phyloP scores from a whole-genome alignment of 2,888 invertebrate species.

The Lingula anatina region DNA sequence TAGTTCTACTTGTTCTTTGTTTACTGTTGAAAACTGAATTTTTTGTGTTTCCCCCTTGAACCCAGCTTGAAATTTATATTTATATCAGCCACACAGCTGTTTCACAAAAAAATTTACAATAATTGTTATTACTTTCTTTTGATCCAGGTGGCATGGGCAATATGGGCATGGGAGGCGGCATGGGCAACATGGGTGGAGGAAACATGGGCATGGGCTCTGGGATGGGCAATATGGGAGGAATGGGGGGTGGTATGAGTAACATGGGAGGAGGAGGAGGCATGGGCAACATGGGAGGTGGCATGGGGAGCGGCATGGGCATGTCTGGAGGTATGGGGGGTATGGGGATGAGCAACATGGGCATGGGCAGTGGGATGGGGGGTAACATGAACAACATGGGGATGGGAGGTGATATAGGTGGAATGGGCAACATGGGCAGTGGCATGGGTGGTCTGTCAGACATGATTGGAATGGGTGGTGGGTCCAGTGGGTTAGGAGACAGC shows the following conservation, averaged over 20 bases:
- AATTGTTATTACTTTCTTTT: too few relatives aligned
- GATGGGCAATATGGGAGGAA: conserved; percentile 3
- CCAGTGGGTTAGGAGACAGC: conserved; percentile 17
- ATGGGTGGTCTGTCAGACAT: conserved; percentile 15
- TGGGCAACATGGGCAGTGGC: conserved; percentile 7
- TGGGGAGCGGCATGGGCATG: conserved; percentile 15
- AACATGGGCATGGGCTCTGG: conserved; percentile 8
- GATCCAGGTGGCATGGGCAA: too few relatives aligned
- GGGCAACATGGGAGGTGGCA: conserved; percentile 13
- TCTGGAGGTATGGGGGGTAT: conserved; percentile 18
- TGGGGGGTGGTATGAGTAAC: conserved; percentile 9
- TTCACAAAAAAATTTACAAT: too few relatives aligned
- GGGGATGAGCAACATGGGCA: conserved; percentile 18
- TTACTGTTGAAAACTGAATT: too few relatives aligned
- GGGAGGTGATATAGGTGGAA: conserved; percentile 10
- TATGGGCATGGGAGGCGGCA: conserved; percentile 4
- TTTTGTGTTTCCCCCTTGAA: too few relatives aligned
- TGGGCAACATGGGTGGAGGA: conserved; percentile 9
- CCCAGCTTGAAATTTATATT: too few relatives aligned
- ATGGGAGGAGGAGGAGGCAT: conserved; percentile 16
- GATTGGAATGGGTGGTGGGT: conserved; percentile 11
- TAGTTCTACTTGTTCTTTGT: too few relatives aligned
- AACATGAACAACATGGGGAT: conserved; percentile 10
- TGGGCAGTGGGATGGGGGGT: conserved; percentile 14
- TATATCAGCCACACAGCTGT: too few relatives aligned